phyloP scores from a whole-genome alignment of 2,113 vertebrate species.

The Dryoscopus gambensis region DNA sequence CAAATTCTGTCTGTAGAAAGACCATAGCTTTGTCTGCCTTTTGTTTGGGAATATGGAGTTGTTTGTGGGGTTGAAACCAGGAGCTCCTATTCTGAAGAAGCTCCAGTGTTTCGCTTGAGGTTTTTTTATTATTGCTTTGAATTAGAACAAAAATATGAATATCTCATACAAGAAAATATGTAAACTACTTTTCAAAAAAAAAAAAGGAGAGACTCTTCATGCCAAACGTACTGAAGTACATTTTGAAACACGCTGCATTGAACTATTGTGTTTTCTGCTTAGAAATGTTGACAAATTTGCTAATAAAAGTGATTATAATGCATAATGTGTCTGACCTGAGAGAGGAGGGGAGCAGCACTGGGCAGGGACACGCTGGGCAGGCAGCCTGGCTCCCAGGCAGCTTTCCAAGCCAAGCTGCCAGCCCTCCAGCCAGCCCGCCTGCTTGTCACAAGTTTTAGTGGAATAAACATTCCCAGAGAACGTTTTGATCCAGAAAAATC shows the following conservation, averaged over 20 bases:
- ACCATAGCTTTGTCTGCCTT: neutral
- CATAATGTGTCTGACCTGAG: neutral
- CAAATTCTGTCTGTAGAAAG: neutral
- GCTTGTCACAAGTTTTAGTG: neutral
- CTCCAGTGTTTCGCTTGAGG: neutral
- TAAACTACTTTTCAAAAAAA: neutral
- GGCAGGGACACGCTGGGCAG: neutral
- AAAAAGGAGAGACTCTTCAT: neutral
- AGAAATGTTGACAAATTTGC: neutral
- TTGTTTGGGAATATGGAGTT: neutral
- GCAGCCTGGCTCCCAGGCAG: slow-evolving; percentile 11
- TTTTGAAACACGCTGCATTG: neutral
- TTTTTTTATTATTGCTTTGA: neutral
- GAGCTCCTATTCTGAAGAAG: neutral
- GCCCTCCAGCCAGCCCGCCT: slow-evolving; percentile 27
- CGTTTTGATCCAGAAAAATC: slow-evolving; percentile 36
- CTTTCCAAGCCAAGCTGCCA: neutral
- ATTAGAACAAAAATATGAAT: neutral
- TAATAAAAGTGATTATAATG: neutral
- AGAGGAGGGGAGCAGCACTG: neutral
- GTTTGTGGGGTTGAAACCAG: neutral
- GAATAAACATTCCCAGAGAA: neutral
- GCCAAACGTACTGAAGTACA: neutral
- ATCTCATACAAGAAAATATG: neutral
- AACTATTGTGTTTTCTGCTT: neutral